Evolutionary conservation across 2,888 invertebrate species (phyloP).

Genomic region (Cyclophora punctaria): DNA sequence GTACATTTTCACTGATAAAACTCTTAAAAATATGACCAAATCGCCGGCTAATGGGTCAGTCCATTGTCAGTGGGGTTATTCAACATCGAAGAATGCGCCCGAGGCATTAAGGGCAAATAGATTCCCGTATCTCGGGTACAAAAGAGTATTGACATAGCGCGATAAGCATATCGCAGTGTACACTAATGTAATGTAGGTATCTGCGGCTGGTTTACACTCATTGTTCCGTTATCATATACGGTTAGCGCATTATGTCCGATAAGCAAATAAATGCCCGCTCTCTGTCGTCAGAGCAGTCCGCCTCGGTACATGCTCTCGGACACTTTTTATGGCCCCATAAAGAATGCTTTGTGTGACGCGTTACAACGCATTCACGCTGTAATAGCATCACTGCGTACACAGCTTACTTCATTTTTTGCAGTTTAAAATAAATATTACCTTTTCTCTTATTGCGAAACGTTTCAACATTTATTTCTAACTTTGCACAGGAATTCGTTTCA

Average conservation of each 20-base stretch:
- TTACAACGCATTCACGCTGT: slow-evolving; percentile 1
- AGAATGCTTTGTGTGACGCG: slow-evolving; percentile 16
- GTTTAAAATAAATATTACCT: too few relatives aligned
- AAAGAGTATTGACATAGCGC: slow-evolving; percentile 69
- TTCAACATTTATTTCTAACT: too few relatives aligned
- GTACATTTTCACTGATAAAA: slow-evolving; percentile 37
- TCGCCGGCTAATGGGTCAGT: slow-evolving; percentile 50
- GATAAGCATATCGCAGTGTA: slow-evolving; percentile 67
- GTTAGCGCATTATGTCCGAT: slow-evolving; percentile 66
- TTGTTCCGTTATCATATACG: slow-evolving; percentile 68
- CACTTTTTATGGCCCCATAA: slow-evolving; percentile 22
- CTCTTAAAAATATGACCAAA: slow-evolving; percentile 35
- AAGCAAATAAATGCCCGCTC: slow-evolving; percentile 59
- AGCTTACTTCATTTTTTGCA: too few relatives aligned
- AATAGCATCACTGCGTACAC: too few relatives aligned
- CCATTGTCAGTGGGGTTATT: slow-evolving; percentile 56
- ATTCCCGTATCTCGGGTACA: slow-evolving; percentile 67
- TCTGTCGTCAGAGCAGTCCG: slow-evolving; percentile 29
- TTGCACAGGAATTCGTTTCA: too few relatives aligned
- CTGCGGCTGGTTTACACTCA: slow-evolving; percentile 59
- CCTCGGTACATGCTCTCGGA: slow-evolving; percentile 11
- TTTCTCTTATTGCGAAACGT: too few relatives aligned
- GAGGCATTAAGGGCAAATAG: slow-evolving; percentile 67
- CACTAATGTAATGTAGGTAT: slow-evolving; percentile 61
- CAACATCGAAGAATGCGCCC: slow-evolving; percentile 59